A percentile compares a stretch with the other conserved stretches of the same genome.
phyloP scores from a whole-genome alignment of 2,797 vertebrate species.

The Menidia menidia region DNA sequence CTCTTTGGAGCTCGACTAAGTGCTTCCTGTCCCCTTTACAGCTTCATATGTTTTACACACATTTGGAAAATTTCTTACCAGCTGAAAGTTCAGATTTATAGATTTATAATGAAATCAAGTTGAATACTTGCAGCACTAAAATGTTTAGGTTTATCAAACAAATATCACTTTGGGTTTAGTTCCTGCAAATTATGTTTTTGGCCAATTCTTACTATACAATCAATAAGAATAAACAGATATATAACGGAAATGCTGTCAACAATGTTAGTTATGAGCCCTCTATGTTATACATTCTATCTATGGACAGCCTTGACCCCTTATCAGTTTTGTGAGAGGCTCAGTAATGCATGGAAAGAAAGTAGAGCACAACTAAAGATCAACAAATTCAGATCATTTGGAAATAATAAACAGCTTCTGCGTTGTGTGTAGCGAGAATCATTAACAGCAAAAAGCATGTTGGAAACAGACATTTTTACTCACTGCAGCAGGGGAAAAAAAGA shows the following conservation, averaged over 20 bases:
- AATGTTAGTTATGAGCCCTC: slow-evolving; percentile 13
- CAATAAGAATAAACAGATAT: slow-evolving; percentile 1
- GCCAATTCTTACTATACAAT: background rate
- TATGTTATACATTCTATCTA: slow-evolving; percentile 7
- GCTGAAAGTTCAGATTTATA: background rate
- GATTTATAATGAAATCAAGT: background rate
- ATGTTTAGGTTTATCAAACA: background rate
- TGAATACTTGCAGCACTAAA: background rate
- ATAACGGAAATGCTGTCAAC: background rate
- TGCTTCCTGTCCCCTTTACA: slow-evolving; percentile 6
- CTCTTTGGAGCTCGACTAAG: slow-evolving; percentile 2
- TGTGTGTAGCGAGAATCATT: background rate
- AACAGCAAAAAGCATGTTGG: background rate
- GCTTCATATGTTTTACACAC: slow-evolving; percentile 1
- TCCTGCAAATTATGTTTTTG: background rate
- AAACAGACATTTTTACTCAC: background rate
- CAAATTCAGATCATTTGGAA: background rate
- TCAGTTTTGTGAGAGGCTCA: slow-evolving; percentile 5
- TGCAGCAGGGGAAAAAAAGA: background rate
- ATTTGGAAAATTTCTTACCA: background rate
- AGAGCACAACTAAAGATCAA: slow-evolving; percentile 7
- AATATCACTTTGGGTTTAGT: background rate
- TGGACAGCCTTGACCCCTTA: slow-evolving; percentile 38
- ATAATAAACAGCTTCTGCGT: slow-evolving; percentile 9
- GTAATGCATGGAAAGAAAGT: slow-evolving; percentile 6